These are phyloP conservation scores for Alfaro cultratus DNA, from an alignment of 2,797 vertebrate genomes.

Conservation along the genomic window DNA sequence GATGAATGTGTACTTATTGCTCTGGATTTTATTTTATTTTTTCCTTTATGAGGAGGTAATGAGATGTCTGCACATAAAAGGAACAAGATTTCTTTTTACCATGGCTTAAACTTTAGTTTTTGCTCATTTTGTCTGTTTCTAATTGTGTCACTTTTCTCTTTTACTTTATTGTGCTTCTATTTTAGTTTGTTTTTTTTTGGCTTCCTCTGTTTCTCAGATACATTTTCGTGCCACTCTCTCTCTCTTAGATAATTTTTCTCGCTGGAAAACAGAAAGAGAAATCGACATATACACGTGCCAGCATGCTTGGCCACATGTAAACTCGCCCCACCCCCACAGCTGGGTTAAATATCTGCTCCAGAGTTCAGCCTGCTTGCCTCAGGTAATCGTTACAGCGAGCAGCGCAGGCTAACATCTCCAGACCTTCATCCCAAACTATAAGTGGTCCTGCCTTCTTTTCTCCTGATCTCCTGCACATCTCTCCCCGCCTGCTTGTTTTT, in stretches of 20 bases:
- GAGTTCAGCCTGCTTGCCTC: conserved; percentile 43
- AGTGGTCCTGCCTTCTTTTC: not conserved
- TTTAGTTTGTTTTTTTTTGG: conserved; percentile 6
- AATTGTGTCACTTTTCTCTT: conserved; percentile 56
- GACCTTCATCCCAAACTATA: conserved; percentile 39
- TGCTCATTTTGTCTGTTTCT: conserved; percentile 46
- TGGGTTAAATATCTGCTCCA: conserved; percentile 27
- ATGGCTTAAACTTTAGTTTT: conserved; percentile 36
- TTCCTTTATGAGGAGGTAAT: not conserved
- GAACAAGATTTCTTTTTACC: not conserved
- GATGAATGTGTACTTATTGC: not conserved
- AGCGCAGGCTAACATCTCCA: conserved; percentile 35
- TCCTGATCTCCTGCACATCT: conserved; percentile 27
- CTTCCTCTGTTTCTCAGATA: conserved; percentile 22
- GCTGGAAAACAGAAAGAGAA: conserved; percentile 56
- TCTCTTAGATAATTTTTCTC: conserved; percentile 45
- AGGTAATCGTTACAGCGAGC: conserved; percentile 30
- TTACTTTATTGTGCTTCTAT: conserved; percentile 43
- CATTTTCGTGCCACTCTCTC: conserved; percentile 36
- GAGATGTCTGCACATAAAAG: not conserved
- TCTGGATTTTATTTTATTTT: not conserved
- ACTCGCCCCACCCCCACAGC: conserved; percentile 3
- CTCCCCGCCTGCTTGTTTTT: not conserved
- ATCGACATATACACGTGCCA: not conserved
- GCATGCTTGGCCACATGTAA: not conserved